These are phyloP conservation scores for Hyles vespertilio DNA, from an alignment of 1,140 invertebrate genomes.

Conservation along the genomic window DNA sequence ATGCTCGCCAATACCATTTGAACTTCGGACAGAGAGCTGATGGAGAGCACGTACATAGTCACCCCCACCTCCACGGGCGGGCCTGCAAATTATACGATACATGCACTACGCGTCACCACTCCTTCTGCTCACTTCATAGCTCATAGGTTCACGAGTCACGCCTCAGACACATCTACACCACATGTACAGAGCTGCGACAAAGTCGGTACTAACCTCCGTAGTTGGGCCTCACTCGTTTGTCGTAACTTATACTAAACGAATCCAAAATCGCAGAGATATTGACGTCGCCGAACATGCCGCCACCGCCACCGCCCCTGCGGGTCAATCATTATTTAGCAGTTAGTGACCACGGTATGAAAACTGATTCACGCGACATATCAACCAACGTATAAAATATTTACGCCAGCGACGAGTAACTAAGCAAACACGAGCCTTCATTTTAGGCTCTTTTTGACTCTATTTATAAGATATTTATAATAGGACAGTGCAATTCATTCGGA, in stretches of 20 bases:
- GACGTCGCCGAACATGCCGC: conserved; percentile 90
- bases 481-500: neutral
- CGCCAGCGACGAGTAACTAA: no score
- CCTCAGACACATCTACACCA: no score
- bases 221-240: conserved; percentile 98
- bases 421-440: no score
- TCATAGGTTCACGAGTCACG: neutral
- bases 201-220: conserved; percentile 91
- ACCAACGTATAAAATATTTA: no score
- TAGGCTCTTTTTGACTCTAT: no score
- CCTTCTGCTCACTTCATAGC: no score
- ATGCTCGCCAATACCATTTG: conserved; percentile 90
- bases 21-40: conserved; percentile 98
- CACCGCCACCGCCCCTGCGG: conserved; percentile 77
- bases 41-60: conserved; percentile 98
- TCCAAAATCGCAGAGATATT: conserved; percentile 96
- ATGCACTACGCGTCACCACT: conserved; percentile 1
- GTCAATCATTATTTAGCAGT: neutral
- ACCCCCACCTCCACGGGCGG: conserved; percentile 96
- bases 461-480: neutral
- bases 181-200: no score
- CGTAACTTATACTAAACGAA: conserved; percentile 96
- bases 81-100: conserved; percentile 82
- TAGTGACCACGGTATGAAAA: no score
- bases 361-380: neutral